A percentile compares a stretch with the other conserved stretches of the same genome.
phyloP scores from a whole-genome alignment of 2,888 invertebrate species.

The Dorcus hopei region DNA sequence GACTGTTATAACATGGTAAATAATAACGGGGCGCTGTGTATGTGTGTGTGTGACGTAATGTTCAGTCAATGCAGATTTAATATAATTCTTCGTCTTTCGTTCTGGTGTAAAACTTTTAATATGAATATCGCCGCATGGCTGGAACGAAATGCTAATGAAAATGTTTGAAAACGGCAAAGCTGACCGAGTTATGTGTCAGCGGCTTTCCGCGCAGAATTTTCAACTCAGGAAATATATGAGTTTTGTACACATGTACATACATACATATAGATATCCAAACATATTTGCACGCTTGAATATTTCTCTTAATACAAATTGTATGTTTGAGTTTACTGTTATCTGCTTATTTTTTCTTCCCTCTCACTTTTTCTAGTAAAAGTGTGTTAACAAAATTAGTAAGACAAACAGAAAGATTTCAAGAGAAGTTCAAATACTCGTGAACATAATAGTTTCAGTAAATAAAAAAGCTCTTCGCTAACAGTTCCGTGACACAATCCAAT shows the following conservation, averaged over 20 bases:
- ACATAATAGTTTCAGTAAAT: conserved; percentile 27
- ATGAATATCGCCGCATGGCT: conserved; percentile 23
- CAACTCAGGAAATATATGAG: conserved; percentile 26
- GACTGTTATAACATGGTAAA: not conserved
- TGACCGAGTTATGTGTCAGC: conserved; percentile 30
- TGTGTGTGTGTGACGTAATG: conserved; percentile 16
- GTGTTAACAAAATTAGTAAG: not conserved
- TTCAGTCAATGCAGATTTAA: conserved; percentile 24
- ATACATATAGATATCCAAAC: not conserved
- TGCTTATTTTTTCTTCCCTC: not conserved
- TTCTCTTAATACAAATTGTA: too few species aligned
- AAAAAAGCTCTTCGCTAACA: conserved; percentile 28
- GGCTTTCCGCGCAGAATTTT: conserved; percentile 29
- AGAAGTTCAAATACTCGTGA: conserved; percentile 9
- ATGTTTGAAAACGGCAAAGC: conserved; percentile 28
- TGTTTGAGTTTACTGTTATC: too few species aligned
- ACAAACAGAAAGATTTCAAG: not conserved
- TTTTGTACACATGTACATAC: conserved; percentile 15
- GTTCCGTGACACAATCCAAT: conserved; percentile 34
- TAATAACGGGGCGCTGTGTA: conserved; percentile 1
- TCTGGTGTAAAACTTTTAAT: conserved; percentile 27
- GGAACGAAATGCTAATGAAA: conserved; percentile 33
- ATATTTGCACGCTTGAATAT: too few species aligned
- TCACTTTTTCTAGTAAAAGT: not conserved
- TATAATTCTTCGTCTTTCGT: conserved; percentile 23